These are phyloP conservation scores for Calidris pygmaea DNA, from an alignment of 2,113 vertebrate species.

Conservation along the genomic window DNA sequence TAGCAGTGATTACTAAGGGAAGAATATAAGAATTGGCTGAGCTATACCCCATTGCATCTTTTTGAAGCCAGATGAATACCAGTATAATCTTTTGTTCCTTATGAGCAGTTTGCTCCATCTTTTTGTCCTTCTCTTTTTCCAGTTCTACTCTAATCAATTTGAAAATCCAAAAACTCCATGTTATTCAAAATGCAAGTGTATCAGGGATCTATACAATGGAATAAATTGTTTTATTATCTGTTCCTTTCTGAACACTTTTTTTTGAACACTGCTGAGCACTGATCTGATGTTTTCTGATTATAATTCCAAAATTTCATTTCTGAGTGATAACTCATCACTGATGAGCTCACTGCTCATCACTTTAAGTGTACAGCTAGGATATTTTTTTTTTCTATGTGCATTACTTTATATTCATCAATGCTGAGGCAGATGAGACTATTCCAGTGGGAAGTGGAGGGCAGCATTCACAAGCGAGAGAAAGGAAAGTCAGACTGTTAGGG, in stretches of 20 bases:
- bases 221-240: not conserved
- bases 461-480: not conserved
- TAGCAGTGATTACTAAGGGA: not conserved
- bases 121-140: not conserved
- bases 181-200: not conserved
- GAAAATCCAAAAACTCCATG: not conserved
- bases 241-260: not conserved
- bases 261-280: not conserved
- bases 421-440: not conserved
- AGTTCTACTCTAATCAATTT: not conserved
- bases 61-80: not conserved
- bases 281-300: not conserved
- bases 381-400: not conserved
- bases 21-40: not conserved
- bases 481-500: not conserved
- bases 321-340: not conserved
- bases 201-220: not conserved
- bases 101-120: not conserved
- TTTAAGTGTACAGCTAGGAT: not conserved
- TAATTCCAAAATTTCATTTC: not conserved
- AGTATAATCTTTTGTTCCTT: not conserved
- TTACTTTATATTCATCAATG: not conserved
- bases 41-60: not conserved
- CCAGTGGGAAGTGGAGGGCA: not conserved
- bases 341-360: not conserved